Percentiles rank a stretch among this genome's conserved stretches.
Conservation (phyloP, 2,888 invertebrate genomes). For the Auanema freiburgensis region DNA sequence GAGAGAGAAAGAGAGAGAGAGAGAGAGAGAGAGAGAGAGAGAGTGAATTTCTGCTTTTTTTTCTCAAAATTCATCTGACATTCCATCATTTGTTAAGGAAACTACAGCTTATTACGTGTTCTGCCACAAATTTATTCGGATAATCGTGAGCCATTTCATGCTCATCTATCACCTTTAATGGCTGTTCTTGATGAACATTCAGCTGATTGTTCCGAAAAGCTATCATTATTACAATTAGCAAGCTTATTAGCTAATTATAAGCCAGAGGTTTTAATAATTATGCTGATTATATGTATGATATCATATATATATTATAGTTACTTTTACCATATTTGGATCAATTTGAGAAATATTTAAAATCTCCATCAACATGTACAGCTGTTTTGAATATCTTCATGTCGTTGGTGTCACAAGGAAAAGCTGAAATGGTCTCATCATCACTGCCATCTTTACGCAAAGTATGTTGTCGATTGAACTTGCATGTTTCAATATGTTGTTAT, state of each 20-base stretch:
- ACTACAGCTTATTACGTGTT: constrained; percentile 83
- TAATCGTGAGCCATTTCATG: constrained; percentile 82
- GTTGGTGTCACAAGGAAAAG: constrained; percentile 31
- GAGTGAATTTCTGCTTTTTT: too few relatives aligned
- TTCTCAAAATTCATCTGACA: background rate
- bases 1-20: too few relatives aligned
- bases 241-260: constrained; percentile 80
- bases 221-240: constrained; percentile 81
- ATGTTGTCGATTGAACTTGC: background rate
- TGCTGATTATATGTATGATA: constrained; percentile 10
- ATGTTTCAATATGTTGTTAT: too few relatives aligned
- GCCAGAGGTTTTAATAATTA: constrained; percentile 72
- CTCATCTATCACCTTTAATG: constrained; percentile 81
- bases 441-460: background rate
- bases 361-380: constrained; percentile 72
- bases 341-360: constrained; percentile 77
- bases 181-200: constrained; percentile 57
- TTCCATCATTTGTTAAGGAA: constrained; percentile 71
- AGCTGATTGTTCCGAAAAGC: constrained; percentile 83
- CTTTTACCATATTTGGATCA: constrained; percentile 81
- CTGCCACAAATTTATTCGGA: constrained; percentile 87
- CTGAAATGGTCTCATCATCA: constrained; percentile 3
- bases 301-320: constrained; percentile 69
- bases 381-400: constrained; percentile 78
- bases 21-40: too few relatives aligned